Evolutionary conservation across 2,888 invertebrate species (phyloP), one percentile per base, ranked within the genome.

Genomic region (Rotaria socialis): DNA sequence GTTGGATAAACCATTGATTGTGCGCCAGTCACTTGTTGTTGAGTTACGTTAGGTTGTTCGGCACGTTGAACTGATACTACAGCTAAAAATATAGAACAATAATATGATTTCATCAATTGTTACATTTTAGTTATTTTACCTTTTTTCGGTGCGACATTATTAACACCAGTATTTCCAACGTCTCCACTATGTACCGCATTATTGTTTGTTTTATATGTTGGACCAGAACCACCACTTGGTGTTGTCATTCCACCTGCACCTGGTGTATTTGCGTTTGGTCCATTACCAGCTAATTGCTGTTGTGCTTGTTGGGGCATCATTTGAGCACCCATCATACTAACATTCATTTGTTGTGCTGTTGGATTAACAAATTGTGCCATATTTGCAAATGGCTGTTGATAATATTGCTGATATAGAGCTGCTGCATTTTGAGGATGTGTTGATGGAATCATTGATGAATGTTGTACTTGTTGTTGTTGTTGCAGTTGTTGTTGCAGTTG

Each of bases 361-460:
- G 67, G 27, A 35, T 16, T 67, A 35, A 67, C 27, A 35, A 67
- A 67, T 67, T 27, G 67, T 67, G 27, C 11, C 67, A 67, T 67
- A 35, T 27, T 27, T 0, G 67, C 16, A 19, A 35, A 67, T 35
- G 27, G 6, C 16, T 27, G 11, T 67, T 67, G 67, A 67, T 67
- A 67, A 67, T 67, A 67, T 67, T 67, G 67, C 11, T 67, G 67
- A 35, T 67, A 67, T 67, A 67, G 35, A 67, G 67, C 67, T 67
- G 67, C 67, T 10, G 67, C 67, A 67, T 67, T 67, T 35, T 67
- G 67, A 16, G 67, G 35, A 35, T 67, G 27, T 60, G 58, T 58
- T n/a, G 58, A n/a, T n/a, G 60, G 60, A n/a, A 60, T 60, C 60
- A 60, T n/a, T 27, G 67, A 27, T 35, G 11, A 16, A 6, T 27